Percentiles rank a stretch among this genome's conserved stretches.
Evolutionary conservation across 2,797 vertebrate genomes (phyloP).

Genomic region (Chiloscyllium punctatum): DNA sequence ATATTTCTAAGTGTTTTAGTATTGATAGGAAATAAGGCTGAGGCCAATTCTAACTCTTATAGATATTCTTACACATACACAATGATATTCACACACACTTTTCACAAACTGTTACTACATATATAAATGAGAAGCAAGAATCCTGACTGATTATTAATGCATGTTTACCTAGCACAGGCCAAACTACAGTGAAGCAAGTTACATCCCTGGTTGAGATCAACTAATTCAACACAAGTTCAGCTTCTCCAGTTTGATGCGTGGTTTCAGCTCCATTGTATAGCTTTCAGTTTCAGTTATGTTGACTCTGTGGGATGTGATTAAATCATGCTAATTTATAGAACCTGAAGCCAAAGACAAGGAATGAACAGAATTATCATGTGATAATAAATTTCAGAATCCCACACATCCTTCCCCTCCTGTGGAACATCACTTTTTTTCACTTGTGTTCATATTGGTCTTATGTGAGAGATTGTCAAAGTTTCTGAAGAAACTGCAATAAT

Average conservation of each 20-base stretch:
- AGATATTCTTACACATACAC: not conserved
- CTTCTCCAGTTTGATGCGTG: not conserved
- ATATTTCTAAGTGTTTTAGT: no score
- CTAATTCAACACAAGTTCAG: not conserved
- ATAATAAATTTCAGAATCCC: not conserved
- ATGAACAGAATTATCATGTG: not conserved
- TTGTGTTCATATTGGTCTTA: no score
- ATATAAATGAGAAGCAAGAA: not conserved
- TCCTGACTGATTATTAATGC: not conserved
- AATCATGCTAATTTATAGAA: not conserved
- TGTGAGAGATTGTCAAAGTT: not conserved
- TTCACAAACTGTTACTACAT: not conserved
- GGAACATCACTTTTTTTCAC: not conserved
- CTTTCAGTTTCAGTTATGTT: not conserved
- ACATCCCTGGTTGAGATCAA: not conserved
- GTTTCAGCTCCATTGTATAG: not conserved
- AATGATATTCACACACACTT: not conserved
- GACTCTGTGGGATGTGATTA: not conserved
- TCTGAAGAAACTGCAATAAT: not conserved
- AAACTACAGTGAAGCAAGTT: not conserved
- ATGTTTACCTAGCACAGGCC: not conserved
- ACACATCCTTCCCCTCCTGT: no score
- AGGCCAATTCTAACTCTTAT: not conserved
- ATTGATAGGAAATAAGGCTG: not conserved
- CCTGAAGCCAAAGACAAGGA: not conserved